Evolutionary conservation across 2,888 invertebrate species (phyloP).

Genomic region (Uloborus plumipes): DNA sequence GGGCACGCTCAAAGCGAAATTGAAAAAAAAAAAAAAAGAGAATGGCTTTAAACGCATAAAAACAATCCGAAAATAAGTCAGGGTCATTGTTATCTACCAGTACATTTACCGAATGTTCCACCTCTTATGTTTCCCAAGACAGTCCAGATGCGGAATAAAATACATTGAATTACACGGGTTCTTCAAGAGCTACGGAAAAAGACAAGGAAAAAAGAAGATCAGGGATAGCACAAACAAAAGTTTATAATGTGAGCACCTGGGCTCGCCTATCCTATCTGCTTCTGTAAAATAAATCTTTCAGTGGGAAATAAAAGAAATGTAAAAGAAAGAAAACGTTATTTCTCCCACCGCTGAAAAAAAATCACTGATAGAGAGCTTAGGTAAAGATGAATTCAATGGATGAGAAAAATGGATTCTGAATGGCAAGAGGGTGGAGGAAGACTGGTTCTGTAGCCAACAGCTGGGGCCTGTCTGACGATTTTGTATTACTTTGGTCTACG

Average conservation of each 20-base stretch:
- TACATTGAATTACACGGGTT: constrained; percentile 32
- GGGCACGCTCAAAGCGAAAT: no score
- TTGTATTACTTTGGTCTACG: no score
- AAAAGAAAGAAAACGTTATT: constrained; percentile 12
- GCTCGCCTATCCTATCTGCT: neutral
- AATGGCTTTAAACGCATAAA: no score
- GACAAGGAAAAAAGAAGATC: neutral
- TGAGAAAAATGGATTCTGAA: constrained; percentile 29
- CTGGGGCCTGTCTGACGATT: constrained; percentile 5
- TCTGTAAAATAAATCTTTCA: constrained; percentile 45
- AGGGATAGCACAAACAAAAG: constrained; percentile 17
- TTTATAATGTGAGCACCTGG: constrained; percentile 42
- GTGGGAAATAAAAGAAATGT: constrained; percentile 30
- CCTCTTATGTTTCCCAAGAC: constrained; percentile 6
- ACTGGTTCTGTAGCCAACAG: constrained; percentile 3
- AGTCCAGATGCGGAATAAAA: constrained; percentile 15
- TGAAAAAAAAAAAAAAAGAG: neutral
- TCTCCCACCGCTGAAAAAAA: constrained; percentile 28
- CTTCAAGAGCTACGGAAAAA: neutral
- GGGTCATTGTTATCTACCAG: no score
- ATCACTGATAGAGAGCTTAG: constrained; percentile 56
- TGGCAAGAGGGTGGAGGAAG: neutral
- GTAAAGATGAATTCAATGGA: constrained; percentile 25
- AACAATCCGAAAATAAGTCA: no score
- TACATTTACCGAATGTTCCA: neutral